Conservation (phyloP, 2,888 invertebrate species). For the Eupithecia subumbrata region DNA sequence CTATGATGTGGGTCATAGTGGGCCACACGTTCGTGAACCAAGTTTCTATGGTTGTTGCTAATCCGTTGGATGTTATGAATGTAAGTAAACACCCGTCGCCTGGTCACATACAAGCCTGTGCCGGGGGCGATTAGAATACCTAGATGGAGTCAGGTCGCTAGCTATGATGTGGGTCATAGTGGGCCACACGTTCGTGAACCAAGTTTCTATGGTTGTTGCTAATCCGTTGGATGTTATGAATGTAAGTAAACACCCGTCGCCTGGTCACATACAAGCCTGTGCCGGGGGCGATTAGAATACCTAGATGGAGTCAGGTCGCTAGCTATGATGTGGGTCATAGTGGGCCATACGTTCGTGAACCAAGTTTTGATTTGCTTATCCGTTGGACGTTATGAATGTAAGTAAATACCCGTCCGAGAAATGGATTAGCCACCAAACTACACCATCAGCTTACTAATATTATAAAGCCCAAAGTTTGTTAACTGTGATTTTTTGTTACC, state of each 20-base stretch:
- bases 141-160: constrained; percentile 69
- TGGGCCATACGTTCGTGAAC: constrained; percentile 66
- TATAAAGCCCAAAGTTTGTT: too few species aligned
- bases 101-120: constrained; percentile 61
- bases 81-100: constrained; percentile 61
- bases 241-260: constrained; percentile 60
- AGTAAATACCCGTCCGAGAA: too few species aligned
- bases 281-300: constrained; percentile 69
- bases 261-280: constrained; percentile 54
- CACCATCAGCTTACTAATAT: too few species aligned
- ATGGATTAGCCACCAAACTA: too few species aligned
- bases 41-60: constrained; percentile 47
- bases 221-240: constrained; percentile 54
- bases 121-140: constrained; percentile 69
- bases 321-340: constrained; percentile 79
- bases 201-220: constrained; percentile 43
- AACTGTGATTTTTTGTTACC: too few species aligned
- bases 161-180: constrained; percentile 79
- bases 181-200: constrained; percentile 64
- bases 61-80: constrained; percentile 51
- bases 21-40: constrained; percentile 65
- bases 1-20: constrained; percentile 79
- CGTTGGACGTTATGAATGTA: constrained; percentile 53
- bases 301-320: constrained; percentile 72
- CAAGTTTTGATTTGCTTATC: constrained; percentile 54